Evolutionary conservation across 37 sponge, comb jelly and placozoan genomes (phyloP), one percentile per base, ranked within the genome.

Genomic region (Aplysina aerophoba): DNA sequence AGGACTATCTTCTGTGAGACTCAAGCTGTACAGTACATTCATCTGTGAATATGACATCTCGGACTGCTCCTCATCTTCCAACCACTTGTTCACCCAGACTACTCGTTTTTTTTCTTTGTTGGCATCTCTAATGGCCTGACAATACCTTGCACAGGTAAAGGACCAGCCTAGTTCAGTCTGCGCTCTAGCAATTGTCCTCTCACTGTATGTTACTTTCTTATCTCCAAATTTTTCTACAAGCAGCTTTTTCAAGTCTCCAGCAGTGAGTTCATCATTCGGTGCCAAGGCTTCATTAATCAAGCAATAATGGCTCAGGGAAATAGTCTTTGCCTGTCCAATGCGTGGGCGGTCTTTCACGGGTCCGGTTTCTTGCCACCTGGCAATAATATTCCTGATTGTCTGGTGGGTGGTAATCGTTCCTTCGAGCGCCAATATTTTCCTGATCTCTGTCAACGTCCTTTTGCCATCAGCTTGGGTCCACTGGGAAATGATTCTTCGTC

Each of bases 61-160:
- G 15, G 63, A 81, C 81, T 40, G 27, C 41, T 30, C 81, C 88
- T 82, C 24, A 55, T 68, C 75, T 56, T 20, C 38, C 11, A 75
- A 24, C 73, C 34, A 33, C 56, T 81, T 72, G 28, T 68, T 72
- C 50, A 64, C 59, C 82, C 83, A 81, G 14, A 24, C 59, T 54
- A 87, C 21, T 67, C 83, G 21, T 61, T 82, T 81, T n/a, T n/a
- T n/a, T 87, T 67, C 39, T 34, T 87, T 82, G 75, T 87, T 81
- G 25, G 15, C 58, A 0, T 87, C 73, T 68, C 75, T 33, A 36
- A 87, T 87, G 27, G 63, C 34, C 58, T 88, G 88, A 41, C 88
- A 88, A 59, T 88, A 88, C 36, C 63, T 71, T 11, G 83, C 56
- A 0, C 54, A 74, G 74, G 40, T 40, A n/a, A 35, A 33, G 36